Evolutionary conservation across 2,797 vertebrate genomes (phyloP), one percentile per base, ranked within the genome.

Genomic region (Lates japonicus): DNA sequence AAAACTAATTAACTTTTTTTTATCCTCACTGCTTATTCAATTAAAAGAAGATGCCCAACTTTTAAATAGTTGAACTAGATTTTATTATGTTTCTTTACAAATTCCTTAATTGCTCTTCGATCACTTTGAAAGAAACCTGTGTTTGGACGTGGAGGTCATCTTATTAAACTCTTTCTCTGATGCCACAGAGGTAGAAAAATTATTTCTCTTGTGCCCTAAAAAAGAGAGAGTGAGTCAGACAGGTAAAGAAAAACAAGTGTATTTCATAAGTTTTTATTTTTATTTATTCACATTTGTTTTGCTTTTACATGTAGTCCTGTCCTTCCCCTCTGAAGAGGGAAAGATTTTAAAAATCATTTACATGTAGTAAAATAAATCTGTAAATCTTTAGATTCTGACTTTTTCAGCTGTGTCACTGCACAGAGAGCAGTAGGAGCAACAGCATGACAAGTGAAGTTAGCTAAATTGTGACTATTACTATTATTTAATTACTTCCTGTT

Each of bases 1-100:
- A 85, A 90, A 88, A 82, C 69, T 46, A 87, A 90, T 90, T 90
- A 88, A 87, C 68, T 61, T 90, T 89, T 90, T 87, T 78, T 83
- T 84, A 82, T 84, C 66, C 52, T 66, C 29, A 0, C 41, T 10
- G 59, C 46, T 79, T 51, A 87, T 88, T 87, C 72, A 88, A 82
- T 89, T 81, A 85, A 85, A 85, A 70, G 42, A 91, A 88, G 83
- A 90, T 78, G 64, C 84, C 70, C 54, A 74, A 78, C 83, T n/a
- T 87, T 91, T 61, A 79, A 90, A 91, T 85, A 76, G 81, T 70
- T 76, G n/a, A n/a, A 73, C 37, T 20, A 37, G 58, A 35, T 82
- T 86, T 74, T 84, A 76, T 70, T 13, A 66, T 10, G 71, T 74
- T 87, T 81, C 87, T 88, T 91, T 85, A 80, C 64, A 89, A 90